Percentiles rank a stretch among this genome's conserved stretches.
Evolutionary conservation across 2,113 vertebrate genomes (phyloP).

Genomic region (Ceyx cyanopectus): DNA sequence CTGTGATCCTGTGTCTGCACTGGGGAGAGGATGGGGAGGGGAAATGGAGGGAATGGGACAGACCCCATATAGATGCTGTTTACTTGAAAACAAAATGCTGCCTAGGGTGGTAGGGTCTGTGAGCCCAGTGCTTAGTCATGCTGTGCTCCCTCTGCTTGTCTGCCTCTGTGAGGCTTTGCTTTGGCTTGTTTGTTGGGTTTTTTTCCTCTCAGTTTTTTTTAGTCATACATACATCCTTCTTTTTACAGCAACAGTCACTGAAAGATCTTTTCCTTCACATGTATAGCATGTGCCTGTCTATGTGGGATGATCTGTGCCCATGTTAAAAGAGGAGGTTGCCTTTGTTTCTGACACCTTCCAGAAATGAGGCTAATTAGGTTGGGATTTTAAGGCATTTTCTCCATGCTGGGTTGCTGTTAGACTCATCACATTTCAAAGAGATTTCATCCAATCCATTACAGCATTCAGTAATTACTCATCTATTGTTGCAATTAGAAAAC

Average conservation of each 20-base stretch:
- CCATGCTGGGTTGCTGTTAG: neutral
- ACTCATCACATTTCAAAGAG: constrained; percentile 2
- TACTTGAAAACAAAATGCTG: constrained; percentile 7
- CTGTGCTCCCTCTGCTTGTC: neutral
- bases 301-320: neutral
- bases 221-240: neutral
- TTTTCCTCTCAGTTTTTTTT: neutral
- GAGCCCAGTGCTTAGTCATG: constrained; percentile 42
- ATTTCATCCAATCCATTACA: constrained; percentile 4
- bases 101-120: neutral
- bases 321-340: neutral
- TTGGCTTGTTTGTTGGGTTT: neutral
- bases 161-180: neutral
- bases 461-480: constrained; percentile 41
- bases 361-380: neutral
- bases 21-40: neutral
- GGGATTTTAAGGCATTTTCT: neutral
- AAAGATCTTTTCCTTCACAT: neutral
- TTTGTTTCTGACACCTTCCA: neutral
- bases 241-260: neutral
- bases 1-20: neutral
- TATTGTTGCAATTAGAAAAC: constrained; percentile 15
- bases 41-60: neutral
- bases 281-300: neutral
- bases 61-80: neutral